Evolutionary conservation across 2,113 vertebrate species (phyloP).

Genomic region (Anhinga rufa): DNA sequence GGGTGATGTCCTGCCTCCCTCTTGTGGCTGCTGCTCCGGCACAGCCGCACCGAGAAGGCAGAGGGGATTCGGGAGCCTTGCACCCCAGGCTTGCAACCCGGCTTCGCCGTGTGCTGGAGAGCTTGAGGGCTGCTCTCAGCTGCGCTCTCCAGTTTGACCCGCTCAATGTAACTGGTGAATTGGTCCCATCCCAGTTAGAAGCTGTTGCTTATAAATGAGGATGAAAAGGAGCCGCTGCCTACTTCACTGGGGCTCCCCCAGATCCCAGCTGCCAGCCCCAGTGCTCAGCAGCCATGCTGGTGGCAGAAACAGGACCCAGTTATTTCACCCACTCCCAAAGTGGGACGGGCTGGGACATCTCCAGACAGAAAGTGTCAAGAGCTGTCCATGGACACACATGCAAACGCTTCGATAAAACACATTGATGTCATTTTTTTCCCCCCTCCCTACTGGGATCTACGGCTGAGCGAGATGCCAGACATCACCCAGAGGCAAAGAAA

Average conservation of each 20-base stretch:
- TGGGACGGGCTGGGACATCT: not conserved
- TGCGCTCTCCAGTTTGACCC: not conserved
- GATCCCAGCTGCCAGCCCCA: not conserved
- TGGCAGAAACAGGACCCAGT: not conserved
- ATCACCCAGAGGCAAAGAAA: not conserved
- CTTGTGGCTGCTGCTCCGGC: not conserved
- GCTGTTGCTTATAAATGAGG: not conserved
- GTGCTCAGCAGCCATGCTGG: not conserved
- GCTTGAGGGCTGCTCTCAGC: rapidly evolving
- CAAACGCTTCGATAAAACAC: not conserved
- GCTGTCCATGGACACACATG: not conserved
- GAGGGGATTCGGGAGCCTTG: not conserved
- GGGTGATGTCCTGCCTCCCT: not conserved
- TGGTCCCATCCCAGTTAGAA: not conserved
- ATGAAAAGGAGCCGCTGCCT: not conserved
- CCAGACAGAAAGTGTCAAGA: not conserved
- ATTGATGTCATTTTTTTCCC: rapidly evolving
- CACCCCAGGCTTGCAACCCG: not conserved
- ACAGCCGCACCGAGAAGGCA: rapidly evolving
- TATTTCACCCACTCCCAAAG: rapidly evolving
- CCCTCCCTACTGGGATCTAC: rapidly evolving
- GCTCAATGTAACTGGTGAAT: not conserved
- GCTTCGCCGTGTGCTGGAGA: not conserved
- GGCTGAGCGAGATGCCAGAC: not conserved
- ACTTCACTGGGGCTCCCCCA: not conserved